These are phyloP conservation scores for Caenorhabditis drosophilae DNA, from an alignment of 2,888 invertebrate species.

Conservation along the genomic window DNA sequence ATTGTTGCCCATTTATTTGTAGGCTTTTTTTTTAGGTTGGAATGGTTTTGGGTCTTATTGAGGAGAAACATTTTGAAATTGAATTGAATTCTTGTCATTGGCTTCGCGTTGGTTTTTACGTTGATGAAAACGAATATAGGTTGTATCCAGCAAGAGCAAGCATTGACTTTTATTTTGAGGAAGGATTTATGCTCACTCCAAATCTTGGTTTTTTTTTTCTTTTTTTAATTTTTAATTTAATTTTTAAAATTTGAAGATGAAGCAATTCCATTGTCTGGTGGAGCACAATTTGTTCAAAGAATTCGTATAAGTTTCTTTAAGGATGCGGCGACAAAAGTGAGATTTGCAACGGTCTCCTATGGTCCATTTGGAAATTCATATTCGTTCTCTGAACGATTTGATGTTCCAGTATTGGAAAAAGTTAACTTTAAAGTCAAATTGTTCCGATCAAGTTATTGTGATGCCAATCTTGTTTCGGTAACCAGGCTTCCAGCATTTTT, in stretches of 20 bases:
- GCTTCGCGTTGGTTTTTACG: not conserved
- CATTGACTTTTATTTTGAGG: not conserved
- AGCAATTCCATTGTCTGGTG: not conserved
- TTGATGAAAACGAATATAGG: not conserved
- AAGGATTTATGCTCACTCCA: not conserved
- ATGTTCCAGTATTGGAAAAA: not conserved
- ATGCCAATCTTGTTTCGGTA: not conserved
- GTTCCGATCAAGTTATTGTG: not conserved
- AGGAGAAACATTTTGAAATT: no score
- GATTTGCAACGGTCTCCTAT: no score
- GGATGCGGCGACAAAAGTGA: not conserved
- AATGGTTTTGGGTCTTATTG: no score
- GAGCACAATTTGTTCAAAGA: not conserved
- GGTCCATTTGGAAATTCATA: not conserved
- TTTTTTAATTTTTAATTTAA: not conserved
- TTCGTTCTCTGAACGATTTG: not conserved
- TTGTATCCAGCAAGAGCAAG: not conserved
- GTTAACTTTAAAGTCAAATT: not conserved
- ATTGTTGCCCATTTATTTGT: no score
- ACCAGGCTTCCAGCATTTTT: not conserved
- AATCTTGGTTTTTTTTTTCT: not conserved
- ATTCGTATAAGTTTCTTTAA: not conserved
- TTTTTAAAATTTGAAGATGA: not conserved
- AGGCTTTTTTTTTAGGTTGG: no score
- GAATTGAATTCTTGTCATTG: no score